Base-by-base conservation (phyloP, 2,888 invertebrate species). In the Acleris literana region DNA sequence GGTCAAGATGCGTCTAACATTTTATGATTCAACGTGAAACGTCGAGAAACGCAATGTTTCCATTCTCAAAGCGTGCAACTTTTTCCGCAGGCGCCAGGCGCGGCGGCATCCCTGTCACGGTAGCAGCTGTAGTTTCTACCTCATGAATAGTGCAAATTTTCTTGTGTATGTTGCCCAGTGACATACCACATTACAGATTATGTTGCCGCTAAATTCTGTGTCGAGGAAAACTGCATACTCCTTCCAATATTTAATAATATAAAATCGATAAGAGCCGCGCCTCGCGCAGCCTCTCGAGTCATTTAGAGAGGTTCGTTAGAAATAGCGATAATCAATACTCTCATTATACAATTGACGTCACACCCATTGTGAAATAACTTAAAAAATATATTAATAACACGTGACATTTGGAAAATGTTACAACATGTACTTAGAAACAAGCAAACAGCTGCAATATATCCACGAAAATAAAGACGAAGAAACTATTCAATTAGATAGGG, bases 31-130 rank as follows among this genome's bases (percentile, higher is more conserved):
- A 87, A 87, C 80, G 87, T 79, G 85, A 87, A 89, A 70, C 66
- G 68, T 43, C 61, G 69, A 68, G 72, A 69, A 72, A 89, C 83
- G 86, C 85, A 80, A 87, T 84, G 84, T 82, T 80, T 76, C 74
- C 73, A 66, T 69, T 70, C 70, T 69, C 61, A 74, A 77, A 79
- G 79, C 75, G 76, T 74, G 72, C 85, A 81, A 85, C 84, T 89
- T 87, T 88, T 89, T 86, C 84, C 78, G 72, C 68, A 78, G 84
- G 85, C 86, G 86, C 84, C 87, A 83, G 81, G 76, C 80, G 69
- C 73, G 72, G 74, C 77, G 76, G 76, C 75, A 76, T 74, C 75
- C 72, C 71, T 73, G 72, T 72, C 73, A 66, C 73, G 73, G 71
- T 71, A 66, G 64, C 66, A 72, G 64, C 61, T 72, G 70, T 76